phyloP scores from a whole-genome alignment of 1,140 invertebrate species.

The Archivesica marissinica region DNA sequence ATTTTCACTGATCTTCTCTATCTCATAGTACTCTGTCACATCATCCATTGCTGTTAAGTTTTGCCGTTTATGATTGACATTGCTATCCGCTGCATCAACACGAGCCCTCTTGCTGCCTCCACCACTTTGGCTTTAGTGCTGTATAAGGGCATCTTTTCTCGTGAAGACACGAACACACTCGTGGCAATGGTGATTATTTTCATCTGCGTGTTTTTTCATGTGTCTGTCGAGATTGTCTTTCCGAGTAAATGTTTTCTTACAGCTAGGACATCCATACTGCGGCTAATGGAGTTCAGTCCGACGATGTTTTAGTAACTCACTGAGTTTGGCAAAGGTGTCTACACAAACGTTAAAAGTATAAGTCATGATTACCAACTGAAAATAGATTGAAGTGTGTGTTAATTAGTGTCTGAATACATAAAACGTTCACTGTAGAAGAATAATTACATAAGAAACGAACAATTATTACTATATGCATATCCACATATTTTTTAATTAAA shows the following conservation, averaged over 20 bases:
- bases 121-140: background rate
- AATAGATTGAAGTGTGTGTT: background rate
- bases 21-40: background rate
- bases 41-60: background rate
- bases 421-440: background rate
- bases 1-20: conserved; percentile 16
- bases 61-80: background rate
- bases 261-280: conserved; percentile 1
- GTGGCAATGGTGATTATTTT: conserved; percentile 21
- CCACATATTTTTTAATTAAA: too few relatives aligned
- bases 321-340: background rate
- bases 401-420: too few relatives aligned
- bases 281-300: conserved; percentile 3
- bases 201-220: conserved; percentile 21
- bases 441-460: background rate
- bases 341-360: conserved; percentile 9
- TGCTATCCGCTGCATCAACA: too few relatives aligned
- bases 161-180: too few relatives aligned
- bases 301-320: conserved; percentile 17
- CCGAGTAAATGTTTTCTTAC: conserved; percentile 33
- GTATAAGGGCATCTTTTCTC: conserved; percentile 21
- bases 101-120: background rate
- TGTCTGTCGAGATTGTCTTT: conserved; percentile 34
- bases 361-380: background rate
- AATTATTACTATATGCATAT: too few relatives aligned